Evolutionary conservation across 2,888 invertebrate species (phyloP).

Genomic region (Thelaira solivaga): DNA sequence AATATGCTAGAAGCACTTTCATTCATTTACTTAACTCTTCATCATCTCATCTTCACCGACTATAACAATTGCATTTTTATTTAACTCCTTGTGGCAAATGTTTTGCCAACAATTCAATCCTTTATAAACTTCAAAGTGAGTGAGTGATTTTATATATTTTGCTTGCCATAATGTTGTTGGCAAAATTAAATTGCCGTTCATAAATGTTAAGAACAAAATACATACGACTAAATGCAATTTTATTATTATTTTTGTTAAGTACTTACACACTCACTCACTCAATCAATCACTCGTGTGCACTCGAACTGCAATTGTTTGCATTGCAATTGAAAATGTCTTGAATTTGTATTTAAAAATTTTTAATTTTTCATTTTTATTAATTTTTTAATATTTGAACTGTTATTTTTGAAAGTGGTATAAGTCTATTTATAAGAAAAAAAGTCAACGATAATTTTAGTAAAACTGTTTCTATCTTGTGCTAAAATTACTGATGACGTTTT

Average conservation of each 20-base stretch:
- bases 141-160: too few species aligned
- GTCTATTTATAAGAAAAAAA: too few species aligned
- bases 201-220: constrained; percentile 31
- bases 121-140: neutral
- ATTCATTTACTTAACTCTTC: constrained; percentile 47
- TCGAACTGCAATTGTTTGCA: neutral
- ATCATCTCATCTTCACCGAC: constrained; percentile 20
- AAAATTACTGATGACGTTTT: too few species aligned
- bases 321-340: neutral
- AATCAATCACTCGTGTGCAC: too few species aligned
- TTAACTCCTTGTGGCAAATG: neutral
- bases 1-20: constrained; percentile 58
- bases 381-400: too few species aligned
- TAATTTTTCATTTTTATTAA: neutral
- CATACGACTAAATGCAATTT: too few species aligned
- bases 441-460: too few species aligned
- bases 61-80: neutral
- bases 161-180: neutral
- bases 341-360: neutral
- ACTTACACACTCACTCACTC: too few species aligned
- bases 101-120: neutral
- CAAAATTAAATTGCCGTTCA: constrained; percentile 6
- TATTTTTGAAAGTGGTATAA: too few species aligned
- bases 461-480: too few species aligned
- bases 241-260: too few species aligned